Percentiles rank a stretch among this genome's conserved stretches.
Conservation (phyloP, 2,797 vertebrate species). For the Aphelocoma californica region DNA sequence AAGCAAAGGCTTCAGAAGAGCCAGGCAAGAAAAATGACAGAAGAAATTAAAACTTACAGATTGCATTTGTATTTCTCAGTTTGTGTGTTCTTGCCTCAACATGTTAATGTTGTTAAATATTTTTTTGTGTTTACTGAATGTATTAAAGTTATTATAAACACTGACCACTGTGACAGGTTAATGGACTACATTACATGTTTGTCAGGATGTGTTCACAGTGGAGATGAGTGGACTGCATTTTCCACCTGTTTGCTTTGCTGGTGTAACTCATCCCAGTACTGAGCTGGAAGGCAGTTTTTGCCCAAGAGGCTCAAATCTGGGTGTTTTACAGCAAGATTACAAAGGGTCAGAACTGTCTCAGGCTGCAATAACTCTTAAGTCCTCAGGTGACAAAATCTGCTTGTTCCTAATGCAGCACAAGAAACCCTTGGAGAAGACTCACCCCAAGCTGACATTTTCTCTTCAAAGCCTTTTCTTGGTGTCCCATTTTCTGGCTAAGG, state of each 20-base stretch:
- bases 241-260: neutral
- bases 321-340: neutral
- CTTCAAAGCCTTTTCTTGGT: neutral
- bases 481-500: neutral
- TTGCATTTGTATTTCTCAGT: neutral
- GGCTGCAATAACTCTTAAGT: neutral
- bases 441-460: neutral
- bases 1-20: neutral
- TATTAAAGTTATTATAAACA: neutral
- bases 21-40: neutral
- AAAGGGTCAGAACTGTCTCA: neutral
- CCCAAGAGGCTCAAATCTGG: neutral
- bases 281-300: neutral
- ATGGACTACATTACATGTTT: fast-evolving
- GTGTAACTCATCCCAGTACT: neutral
- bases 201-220: no score
- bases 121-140: neutral
- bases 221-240: neutral
- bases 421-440: neutral
- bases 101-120: neutral
- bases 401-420: neutral
- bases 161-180: neutral
- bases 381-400: neutral
- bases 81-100: neutral
- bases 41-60: neutral